Base-by-base conservation (phyloP, 1,140 invertebrate genomes). In the Zaprionus lachaisei region DNA sequence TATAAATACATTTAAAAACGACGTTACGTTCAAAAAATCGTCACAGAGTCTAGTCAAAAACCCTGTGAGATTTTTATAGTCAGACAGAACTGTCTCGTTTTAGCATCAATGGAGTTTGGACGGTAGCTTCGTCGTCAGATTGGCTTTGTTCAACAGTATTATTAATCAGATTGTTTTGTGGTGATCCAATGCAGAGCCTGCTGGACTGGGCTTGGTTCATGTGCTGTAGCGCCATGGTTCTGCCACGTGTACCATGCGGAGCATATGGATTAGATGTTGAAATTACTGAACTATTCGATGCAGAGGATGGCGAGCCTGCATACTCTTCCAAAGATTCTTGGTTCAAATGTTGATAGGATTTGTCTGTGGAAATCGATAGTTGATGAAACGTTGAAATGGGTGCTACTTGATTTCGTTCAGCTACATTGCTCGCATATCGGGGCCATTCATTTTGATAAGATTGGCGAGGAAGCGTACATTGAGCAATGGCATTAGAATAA, bases 71-170 rank as follows among this genome's bases (percentile, higher is more conserved):
- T 56, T 86, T 91, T 81, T 93, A 93, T 90, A 93, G 94, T 94
- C 94, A 94, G 92, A 94, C 94, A 67, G 94, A 94, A 80, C 94
- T 94, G 77, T 94, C 94, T n/a, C 94, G 91, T 84, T 94, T 94
- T 66, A 94, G 83, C 93, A 94, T 94, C 61, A 94, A 91, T 15
- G 94, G 94, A 68, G 94, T 94, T 86, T 94, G 93, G 61, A 92
- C 93, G 62, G 93, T 93, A 28, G 92, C 93, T 82, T 94, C 94
- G 63, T 94, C 94, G 69, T 94, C 94, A 24, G 92, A 86, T 64
- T 87, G 80, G 60, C 56, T 91, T 61, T 79, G 83, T 12, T 91
- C 89, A 70, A 86, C 64, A 47, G 77, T 28, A 55, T 82, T 28
- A 55, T 80, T 72, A 47, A 79, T 81, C n/a, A 66, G 68, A 38